Base-by-base conservation (phyloP, 2,797 vertebrate genomes). In the Lates japonicus region DNA sequence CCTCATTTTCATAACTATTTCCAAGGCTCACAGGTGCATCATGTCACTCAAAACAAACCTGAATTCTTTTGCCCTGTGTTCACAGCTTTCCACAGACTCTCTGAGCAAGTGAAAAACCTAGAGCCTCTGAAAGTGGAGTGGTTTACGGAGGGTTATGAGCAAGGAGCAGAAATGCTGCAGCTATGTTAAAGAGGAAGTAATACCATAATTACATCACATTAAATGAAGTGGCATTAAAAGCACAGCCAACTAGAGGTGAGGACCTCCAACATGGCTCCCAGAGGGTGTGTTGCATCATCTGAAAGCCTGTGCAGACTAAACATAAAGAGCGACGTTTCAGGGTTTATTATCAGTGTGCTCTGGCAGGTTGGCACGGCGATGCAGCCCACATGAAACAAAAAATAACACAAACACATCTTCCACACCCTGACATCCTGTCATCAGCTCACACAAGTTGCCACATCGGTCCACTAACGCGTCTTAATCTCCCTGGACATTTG, bases 401-500 rank as follows among this genome's bases (percentile, higher is more conserved):
- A 25, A 25, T 5, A 16, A 10, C 54, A 17, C 54, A n/a, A 49
- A 52, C 65, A 20, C 3, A 42, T 35, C 33, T 4, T 12, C 31
- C n/a, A 2, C 5, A 14, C 52, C 44, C 22, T 5, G 44, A 51
- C 35, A 9, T 33, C 16, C 52, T 17, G 16, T 31, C 41, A 25
- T 9, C 16, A 14, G 25, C 54, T 71, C 71, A 7, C 42, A 39
- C 35, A 4, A 35, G 29, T 4, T 20, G 31, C 44, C 57, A 5
- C 48, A 7, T 17, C 3, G 16, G 2, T 7, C 42, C 11, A 2
- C 0, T 9, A 33, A 37, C 57, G 17, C 44, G 12, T 72, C 58
- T 48, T 65, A 1, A 75, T 72, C 72, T 48, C 37, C 31, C 58
- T 10, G 51, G 33, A 35, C 22, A 11, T 77, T 61, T 73, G 42